A percentile compares a stretch with the other conserved stretches of the same genome.
Evolutionary conservation across 1,140 invertebrate genomes (phyloP).

Genomic region (Penaeus vannamei): DNA sequence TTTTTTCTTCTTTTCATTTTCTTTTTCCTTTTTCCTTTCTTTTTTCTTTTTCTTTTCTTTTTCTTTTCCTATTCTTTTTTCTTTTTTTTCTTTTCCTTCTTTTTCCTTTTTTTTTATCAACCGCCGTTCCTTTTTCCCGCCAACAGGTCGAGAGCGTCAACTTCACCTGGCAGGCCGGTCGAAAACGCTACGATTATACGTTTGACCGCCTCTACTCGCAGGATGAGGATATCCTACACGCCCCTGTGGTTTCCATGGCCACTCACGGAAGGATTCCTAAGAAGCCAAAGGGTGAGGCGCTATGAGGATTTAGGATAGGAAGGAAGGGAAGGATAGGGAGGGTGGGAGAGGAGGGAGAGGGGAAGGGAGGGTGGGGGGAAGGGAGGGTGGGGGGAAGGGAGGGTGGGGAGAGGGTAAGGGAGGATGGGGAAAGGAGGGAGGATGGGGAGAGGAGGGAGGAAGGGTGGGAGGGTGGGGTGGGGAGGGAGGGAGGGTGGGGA

Average conservation of each 20-base stretch:
- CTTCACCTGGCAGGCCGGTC: constrained; percentile 91
- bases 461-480: too few species aligned
- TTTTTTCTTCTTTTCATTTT: neutral
- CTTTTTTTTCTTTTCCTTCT: neutral
- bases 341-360: too few species aligned
- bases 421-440: too few species aligned
- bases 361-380: too few species aligned
- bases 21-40: neutral
- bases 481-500: too few species aligned
- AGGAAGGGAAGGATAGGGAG: too few species aligned
- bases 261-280: constrained; percentile 86
- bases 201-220: constrained; percentile 88
- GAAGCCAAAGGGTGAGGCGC: constrained; percentile 81
- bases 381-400: too few species aligned
- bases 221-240: constrained; percentile 85
- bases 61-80: neutral
- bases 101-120: too few species aligned
- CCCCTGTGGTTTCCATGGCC: constrained; percentile 89
- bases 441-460: too few species aligned
- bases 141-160: constrained; percentile 81
- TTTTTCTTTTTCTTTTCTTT: neutral
- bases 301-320: too few species aligned
- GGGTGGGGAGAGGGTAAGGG: too few species aligned
- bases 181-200: constrained; percentile 88
- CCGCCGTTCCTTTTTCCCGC: too few species aligned